Evolutionary conservation across 1,140 invertebrate genomes (phyloP).

Genomic region (Ostrea denselamellosa): DNA sequence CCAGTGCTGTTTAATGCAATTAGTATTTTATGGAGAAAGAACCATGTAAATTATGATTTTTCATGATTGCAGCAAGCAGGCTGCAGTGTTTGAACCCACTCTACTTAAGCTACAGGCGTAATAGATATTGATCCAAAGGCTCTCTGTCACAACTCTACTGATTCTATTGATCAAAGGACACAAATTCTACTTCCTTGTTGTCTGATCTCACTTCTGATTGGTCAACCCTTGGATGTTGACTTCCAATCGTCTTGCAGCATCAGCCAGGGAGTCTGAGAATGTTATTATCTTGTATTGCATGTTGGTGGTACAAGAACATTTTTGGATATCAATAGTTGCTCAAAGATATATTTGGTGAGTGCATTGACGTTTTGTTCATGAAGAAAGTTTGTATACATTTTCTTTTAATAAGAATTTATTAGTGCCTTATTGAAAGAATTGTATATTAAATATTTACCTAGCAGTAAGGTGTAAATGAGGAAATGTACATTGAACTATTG

Average conservation of each 20-base stretch:
- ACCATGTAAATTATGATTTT: not conserved
- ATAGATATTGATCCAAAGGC: constrained; percentile 4
- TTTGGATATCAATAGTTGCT: constrained; percentile 17
- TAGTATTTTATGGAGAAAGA: not conserved
- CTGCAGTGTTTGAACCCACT: not conserved
- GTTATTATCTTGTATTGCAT: constrained; percentile 4
- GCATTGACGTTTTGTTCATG: not conserved
- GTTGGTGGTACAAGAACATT: not conserved
- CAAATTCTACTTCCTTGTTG: constrained; percentile 26
- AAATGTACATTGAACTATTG: too few relatives aligned
- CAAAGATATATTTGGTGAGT: constrained; percentile 11
- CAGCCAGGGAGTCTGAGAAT: not conserved
- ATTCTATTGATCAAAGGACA: constrained; percentile 21
- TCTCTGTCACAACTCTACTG: not conserved
- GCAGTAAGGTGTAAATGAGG: too few relatives aligned
- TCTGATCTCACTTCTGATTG: constrained; percentile 10
- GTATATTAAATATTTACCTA: too few relatives aligned
- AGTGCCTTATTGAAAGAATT: too few relatives aligned
- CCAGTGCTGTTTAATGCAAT: not conserved
- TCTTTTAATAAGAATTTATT: too few relatives aligned
- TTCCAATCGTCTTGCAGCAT: constrained; percentile 7
- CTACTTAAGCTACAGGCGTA: not conserved
- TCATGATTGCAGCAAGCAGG: not conserved
- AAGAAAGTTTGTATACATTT: not conserved
- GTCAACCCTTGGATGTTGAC: not conserved